Evolutionary conservation across 2,113 vertebrate species (phyloP).

Genomic region (Brachypodius melanocephalos): DNA sequence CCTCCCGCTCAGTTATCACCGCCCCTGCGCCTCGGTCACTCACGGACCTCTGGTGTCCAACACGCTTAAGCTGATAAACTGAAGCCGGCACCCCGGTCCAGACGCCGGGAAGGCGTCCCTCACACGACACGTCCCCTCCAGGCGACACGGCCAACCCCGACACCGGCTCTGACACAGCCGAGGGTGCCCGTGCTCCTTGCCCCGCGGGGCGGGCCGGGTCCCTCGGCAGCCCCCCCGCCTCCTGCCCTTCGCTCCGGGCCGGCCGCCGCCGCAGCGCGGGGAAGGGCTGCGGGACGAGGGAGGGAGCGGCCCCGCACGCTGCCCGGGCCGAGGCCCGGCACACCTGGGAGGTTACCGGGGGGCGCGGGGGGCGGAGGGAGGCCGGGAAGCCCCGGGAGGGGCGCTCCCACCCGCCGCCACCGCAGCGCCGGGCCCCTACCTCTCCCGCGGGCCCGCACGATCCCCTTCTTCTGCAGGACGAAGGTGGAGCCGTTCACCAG

Average conservation of each 20-base stretch:
- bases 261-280: background rate
- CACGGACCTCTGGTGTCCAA: background rate
- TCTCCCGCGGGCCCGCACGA: constrained; percentile 83
- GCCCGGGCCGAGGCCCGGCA: background rate
- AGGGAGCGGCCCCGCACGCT: background rate
- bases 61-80: background rate
- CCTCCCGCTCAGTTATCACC: fast-evolving
- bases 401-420: background rate
- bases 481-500: constrained; percentile 94
- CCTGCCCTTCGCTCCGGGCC: background rate
- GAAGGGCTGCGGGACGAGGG: background rate
- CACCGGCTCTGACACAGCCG: background rate
- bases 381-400: background rate
- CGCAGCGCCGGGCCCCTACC: constrained; percentile 69
- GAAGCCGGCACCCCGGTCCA: background rate
- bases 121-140: background rate
- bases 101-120: background rate
- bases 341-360: background rate
- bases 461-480: constrained; percentile 93
- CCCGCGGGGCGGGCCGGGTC: background rate
- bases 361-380: background rate
- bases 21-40: background rate
- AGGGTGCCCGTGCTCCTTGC: background rate
- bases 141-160: background rate
- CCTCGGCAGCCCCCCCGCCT: background rate